Evolutionary conservation across 2,113 vertebrate species (phyloP).

Genomic region (Rostratula benghalensis): DNA sequence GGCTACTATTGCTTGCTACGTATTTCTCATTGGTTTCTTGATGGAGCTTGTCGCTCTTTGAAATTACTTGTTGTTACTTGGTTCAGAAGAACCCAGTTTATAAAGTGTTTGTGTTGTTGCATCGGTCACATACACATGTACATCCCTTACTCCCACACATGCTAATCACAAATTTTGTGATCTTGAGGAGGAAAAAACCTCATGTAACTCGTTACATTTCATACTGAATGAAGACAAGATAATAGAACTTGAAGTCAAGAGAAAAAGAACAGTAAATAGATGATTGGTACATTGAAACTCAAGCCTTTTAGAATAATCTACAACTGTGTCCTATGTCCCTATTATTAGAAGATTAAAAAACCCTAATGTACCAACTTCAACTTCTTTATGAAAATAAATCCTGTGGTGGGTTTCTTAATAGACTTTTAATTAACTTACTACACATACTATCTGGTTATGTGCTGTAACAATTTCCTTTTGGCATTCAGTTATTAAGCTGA

Average conservation of each 20-base stretch:
- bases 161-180: not conserved
- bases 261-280: not conserved
- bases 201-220: not conserved
- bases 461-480: not conserved
- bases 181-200: not conserved
- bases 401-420: not conserved
- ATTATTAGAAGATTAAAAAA: not conserved
- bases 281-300: not conserved
- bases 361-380: not conserved
- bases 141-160: accelerated
- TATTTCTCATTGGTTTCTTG: not conserved
- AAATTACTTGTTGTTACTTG: not conserved
- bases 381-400: not conserved
- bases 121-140: not conserved
- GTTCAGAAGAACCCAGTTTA: not conserved
- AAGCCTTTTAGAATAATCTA: not conserved
- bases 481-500: not conserved
- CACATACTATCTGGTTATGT: not conserved
- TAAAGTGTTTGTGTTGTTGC: not conserved
- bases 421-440: not conserved
- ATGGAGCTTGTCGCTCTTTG: not conserved
- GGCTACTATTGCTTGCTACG: not conserved
- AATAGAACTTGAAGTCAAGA: not conserved
- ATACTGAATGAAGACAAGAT: not conserved
- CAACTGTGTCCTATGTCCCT: not conserved